Conservation (phyloP, 1,140 invertebrate genomes). For the Nasonia giraulti region DNA sequence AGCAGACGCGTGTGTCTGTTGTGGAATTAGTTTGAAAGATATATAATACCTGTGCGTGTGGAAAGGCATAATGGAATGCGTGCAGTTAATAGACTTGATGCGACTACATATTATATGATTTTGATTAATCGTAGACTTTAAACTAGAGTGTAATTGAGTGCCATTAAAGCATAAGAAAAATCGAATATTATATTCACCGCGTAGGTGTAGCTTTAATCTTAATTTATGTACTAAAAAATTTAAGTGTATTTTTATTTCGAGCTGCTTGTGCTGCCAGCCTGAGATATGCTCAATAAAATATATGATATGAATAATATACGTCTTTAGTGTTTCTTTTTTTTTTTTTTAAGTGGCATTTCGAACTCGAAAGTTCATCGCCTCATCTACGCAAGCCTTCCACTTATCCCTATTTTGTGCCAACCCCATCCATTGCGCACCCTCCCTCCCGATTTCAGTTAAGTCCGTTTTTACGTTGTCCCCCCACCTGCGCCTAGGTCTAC, state of each 20-base stretch:
- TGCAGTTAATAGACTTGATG: background rate
- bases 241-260: background rate
- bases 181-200: background rate
- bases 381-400: too few species aligned
- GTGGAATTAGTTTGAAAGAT: background rate
- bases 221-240: slow-evolving; percentile 31
- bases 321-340: too few species aligned
- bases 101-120: background rate
- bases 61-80: background rate
- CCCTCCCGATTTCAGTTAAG: too few species aligned
- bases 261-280: background rate
- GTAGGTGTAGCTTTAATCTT: background rate
- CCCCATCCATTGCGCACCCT: too few species aligned
- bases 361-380: too few species aligned
- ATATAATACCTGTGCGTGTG: too few species aligned
- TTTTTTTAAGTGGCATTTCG: too few species aligned
- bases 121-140: background rate
- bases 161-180: slow-evolving; percentile 22
- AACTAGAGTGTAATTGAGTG: slow-evolving; percentile 32
- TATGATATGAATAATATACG: too few species aligned
- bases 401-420: too few species aligned
- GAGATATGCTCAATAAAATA: background rate
- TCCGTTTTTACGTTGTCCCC: too few species aligned
- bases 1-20: background rate
- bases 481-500: too few species aligned